Conservation (phyloP, 2,888 invertebrate species). For the Rhopalosiphum nymphaeae region DNA sequence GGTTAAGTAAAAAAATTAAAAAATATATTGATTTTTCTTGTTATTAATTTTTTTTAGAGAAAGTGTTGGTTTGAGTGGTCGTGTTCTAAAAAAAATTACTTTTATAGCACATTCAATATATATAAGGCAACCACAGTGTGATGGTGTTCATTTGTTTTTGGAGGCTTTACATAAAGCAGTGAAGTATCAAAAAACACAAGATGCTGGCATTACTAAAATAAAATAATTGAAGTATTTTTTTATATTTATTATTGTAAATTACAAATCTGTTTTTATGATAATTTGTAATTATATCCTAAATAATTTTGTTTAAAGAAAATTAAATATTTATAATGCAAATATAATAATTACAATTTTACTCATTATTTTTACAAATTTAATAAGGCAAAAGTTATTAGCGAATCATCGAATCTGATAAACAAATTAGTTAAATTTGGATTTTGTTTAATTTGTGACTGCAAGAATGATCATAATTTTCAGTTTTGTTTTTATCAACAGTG, state of each 20-base stretch:
- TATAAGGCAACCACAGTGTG: constrained; percentile 45
- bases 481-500: neutral
- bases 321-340: neutral
- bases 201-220: constrained; percentile 52
- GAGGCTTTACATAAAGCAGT: constrained; percentile 46
- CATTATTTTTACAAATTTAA: neutral
- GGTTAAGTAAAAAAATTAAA: neutral
- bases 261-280: neutral
- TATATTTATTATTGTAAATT: neutral
- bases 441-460: neutral
- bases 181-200: constrained; percentile 59
- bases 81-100: constrained; percentile 88
- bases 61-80: constrained; percentile 84
- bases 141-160: constrained; percentile 57
- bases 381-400: neutral
- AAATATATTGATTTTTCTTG: constrained; percentile 11
- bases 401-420: neutral
- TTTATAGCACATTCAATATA: constrained; percentile 83
- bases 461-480: neutral
- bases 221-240: neutral
- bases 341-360: neutral
- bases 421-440: neutral
- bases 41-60: constrained; percentile 68
- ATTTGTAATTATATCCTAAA: neutral
- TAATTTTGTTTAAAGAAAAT: neutral